Evolutionary conservation across 1,140 invertebrate species (phyloP).

Genomic region (Cryptotermes secundus): DNA sequence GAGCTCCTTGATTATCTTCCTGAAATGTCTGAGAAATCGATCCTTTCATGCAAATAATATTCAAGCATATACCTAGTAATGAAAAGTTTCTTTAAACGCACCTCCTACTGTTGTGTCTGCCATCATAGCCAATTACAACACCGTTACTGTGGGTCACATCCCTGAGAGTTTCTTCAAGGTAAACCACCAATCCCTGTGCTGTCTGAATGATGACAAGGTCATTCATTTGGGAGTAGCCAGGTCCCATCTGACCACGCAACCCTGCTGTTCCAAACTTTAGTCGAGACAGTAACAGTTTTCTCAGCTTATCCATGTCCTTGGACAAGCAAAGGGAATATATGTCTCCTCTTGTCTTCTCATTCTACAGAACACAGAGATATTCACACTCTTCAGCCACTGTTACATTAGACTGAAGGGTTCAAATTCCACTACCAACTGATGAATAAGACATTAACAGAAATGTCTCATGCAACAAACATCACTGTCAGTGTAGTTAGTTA

Average conservation of each 20-base stretch:
- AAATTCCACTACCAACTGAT: too few species aligned
- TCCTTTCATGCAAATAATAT: too few species aligned
- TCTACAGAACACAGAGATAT: constrained; percentile 46
- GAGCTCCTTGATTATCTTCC: too few species aligned
- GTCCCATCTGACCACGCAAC: constrained; percentile 85
- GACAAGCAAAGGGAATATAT: constrained; percentile 54
- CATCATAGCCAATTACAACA: constrained; percentile 93
- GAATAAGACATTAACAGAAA: too few species aligned
- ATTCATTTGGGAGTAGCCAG: constrained; percentile 94
- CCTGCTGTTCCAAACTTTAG: constrained; percentile 90
- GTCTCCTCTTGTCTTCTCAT: constrained; percentile 52
- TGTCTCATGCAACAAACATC: too few species aligned
- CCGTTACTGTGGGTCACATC: constrained; percentile 58
- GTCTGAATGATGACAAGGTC: constrained; percentile 97
- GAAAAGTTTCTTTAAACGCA: constrained; percentile 45
- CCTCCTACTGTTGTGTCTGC: constrained; percentile 88
- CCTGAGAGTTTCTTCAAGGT: constrained; percentile 62
- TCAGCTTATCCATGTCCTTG: constrained; percentile 54
- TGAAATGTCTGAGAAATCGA: too few species aligned
- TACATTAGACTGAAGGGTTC: too few species aligned
- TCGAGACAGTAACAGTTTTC: constrained; percentile 61
- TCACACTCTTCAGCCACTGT: too few species aligned
- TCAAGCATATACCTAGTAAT: neutral
- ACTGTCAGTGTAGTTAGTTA: too few species aligned
- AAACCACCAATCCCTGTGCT: constrained; percentile 85